phyloP scores from a whole-genome alignment of 2,888 invertebrate genomes.

The Macrostomum cliftonense region DNA sequence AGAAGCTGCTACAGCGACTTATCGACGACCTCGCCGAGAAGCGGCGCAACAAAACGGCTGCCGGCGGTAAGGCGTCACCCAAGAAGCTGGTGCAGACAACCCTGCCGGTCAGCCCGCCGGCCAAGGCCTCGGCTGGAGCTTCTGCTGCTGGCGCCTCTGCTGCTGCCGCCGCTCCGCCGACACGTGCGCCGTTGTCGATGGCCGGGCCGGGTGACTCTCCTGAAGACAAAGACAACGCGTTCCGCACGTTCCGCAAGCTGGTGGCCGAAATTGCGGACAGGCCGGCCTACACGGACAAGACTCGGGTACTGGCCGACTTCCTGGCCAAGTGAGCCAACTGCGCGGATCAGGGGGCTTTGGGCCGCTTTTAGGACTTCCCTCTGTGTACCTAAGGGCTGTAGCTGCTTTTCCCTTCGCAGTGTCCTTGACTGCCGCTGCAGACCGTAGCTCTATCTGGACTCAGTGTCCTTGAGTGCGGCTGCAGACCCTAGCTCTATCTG shows the following conservation, averaged over 20 bases:
- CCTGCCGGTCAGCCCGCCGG: too few relatives aligned
- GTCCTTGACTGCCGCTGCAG: too few relatives aligned
- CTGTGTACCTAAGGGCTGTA: too few relatives aligned
- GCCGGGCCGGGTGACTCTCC: neutral
- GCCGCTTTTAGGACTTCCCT: neutral
- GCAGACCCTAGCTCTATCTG: too few relatives aligned
- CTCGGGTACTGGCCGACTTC: conserved; percentile 39
- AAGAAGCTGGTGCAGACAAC: conserved; percentile 5
- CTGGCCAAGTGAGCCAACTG: conserved; percentile 10
- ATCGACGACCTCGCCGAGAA: conserved; percentile 40
- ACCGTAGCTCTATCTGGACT: too few relatives aligned
- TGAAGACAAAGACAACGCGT: conserved; percentile 48
- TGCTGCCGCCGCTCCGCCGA: neutral
- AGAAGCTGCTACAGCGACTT: conserved; percentile 47
- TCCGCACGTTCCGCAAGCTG: conserved; percentile 55
- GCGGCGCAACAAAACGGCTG: neutral
- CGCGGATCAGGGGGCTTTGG: too few relatives aligned
- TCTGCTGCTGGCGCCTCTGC: neutral
- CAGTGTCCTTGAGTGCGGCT: too few relatives aligned
- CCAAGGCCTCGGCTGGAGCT: too few relatives aligned
- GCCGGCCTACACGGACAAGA: conserved; percentile 62
- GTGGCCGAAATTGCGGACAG: conserved; percentile 59
- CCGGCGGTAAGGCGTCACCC: neutral
- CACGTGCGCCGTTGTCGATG: neutral
- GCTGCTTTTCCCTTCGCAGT: too few relatives aligned